Evolutionary conservation across 2,888 invertebrate genomes (phyloP).

Genomic region (Pandemis heparana): DNA sequence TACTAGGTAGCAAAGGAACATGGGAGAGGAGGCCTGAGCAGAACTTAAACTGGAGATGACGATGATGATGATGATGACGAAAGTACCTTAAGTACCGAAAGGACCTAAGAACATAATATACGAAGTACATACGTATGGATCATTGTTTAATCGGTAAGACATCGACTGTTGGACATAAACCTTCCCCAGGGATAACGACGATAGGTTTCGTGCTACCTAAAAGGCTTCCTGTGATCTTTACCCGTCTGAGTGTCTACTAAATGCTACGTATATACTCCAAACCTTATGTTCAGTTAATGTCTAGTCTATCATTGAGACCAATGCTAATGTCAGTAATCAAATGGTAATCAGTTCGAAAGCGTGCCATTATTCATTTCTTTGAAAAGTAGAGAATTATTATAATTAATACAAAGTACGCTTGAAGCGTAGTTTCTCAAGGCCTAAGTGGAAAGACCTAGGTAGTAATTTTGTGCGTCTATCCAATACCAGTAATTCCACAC

Average conservation of each 20-base stretch:
- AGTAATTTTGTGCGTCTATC: constrained; percentile 43
- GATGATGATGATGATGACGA: too few relatives aligned
- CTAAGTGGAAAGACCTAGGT: constrained; percentile 38
- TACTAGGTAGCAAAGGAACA: too few relatives aligned
- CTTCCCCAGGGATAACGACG: too few relatives aligned
- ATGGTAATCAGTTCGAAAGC: constrained; percentile 6
- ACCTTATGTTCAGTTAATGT: neutral
- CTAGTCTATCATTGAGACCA: neutral
- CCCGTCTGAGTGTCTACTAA: neutral
- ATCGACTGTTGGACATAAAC: too few relatives aligned
- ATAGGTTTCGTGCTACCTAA: too few relatives aligned
- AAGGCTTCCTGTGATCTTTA: too few relatives aligned
- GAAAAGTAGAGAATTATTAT: constrained; percentile 33
- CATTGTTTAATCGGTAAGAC: too few relatives aligned
- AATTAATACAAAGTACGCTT: constrained; percentile 38
- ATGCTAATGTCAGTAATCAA: neutral
- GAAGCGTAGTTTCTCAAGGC: constrained; percentile 36
- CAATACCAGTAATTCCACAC: constrained; percentile 42
- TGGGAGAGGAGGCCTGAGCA: too few relatives aligned
- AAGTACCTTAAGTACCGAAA: too few relatives aligned
- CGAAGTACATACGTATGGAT: too few relatives aligned
- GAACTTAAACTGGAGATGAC: too few relatives aligned
- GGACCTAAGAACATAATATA: too few relatives aligned
- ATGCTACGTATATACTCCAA: neutral
- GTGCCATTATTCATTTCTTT: constrained; percentile 21